A percentile compares a stretch with the other conserved stretches of the same genome.
Evolutionary conservation across 2,888 invertebrate genomes (phyloP).

Genomic region (Pseudococcus viburni): DNA sequence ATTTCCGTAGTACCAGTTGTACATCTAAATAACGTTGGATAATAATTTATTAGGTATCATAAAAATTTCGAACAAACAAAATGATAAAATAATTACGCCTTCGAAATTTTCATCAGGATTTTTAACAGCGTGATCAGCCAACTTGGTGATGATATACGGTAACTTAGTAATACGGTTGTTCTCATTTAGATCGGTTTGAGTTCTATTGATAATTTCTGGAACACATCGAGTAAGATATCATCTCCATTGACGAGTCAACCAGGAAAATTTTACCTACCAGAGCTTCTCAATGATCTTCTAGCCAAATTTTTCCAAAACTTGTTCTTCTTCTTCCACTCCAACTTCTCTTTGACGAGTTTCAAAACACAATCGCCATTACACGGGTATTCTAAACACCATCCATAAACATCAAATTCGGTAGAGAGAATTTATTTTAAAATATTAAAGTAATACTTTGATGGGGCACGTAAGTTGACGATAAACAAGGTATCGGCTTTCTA

Average conservation of each 20-base stretch:
- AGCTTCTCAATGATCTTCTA: background rate
- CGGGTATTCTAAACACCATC: background rate
- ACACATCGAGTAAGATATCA: background rate
- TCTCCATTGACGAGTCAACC: background rate
- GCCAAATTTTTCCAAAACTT: background rate
- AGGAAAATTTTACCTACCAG: background rate
- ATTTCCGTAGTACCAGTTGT: constrained; percentile 64
- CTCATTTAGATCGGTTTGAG: background rate
- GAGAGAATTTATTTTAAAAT: background rate
- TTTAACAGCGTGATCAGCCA: constrained; percentile 47
- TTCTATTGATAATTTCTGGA: background rate
- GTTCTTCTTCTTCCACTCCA: background rate
- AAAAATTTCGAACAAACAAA: background rate
- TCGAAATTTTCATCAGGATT: constrained; percentile 64
- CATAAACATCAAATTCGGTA: background rate
- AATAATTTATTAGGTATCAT: background rate
- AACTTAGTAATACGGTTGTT: background rate
- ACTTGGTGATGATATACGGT: constrained; percentile 19
- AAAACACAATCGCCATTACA: constrained; percentile 37
- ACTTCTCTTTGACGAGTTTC: constrained; percentile 43
- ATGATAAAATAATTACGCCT: constrained; percentile 40
- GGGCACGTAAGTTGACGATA: background rate
- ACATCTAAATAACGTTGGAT: constrained; percentile 5
- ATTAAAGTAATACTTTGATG: background rate
- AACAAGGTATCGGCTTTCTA: constrained; percentile 44